Evolutionary conservation across 2,888 invertebrate species (phyloP).

Genomic region (Orthonevra nobilis): DNA sequence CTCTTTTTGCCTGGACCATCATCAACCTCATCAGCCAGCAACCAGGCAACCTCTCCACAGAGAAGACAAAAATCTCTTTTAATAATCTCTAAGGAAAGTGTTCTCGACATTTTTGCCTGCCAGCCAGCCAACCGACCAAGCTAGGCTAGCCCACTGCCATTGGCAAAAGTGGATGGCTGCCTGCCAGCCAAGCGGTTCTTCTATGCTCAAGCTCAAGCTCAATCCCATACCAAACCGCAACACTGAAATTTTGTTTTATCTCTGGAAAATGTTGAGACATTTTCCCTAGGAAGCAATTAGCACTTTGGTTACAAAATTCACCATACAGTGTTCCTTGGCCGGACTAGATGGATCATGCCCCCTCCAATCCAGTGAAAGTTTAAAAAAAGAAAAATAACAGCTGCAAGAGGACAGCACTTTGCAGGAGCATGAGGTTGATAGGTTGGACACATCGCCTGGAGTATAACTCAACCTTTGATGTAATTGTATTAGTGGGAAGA

Average conservation of each 20-base stretch:
- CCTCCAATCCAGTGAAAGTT: too few relatives aligned
- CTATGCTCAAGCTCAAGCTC: not conserved
- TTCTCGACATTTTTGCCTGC: constrained; percentile 68
- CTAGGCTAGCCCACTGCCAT: constrained; percentile 35
- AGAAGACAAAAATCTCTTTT: constrained; percentile 69
- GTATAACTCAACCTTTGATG: constrained; percentile 68
- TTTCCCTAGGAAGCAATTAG: constrained; percentile 72
- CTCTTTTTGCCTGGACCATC: constrained; percentile 33
- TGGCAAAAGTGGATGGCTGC: constrained; percentile 53
- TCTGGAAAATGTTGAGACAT: constrained; percentile 71
- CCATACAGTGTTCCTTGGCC: constrained; percentile 46
- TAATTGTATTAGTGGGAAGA: constrained; percentile 70
- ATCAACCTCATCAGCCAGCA: constrained; percentile 14
- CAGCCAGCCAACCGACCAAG: constrained; percentile 58
- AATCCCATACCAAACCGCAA: constrained; percentile 43
- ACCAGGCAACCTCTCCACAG: constrained; percentile 28
- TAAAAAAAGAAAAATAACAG: constrained; percentile 4
- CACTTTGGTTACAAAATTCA: constrained; percentile 72
- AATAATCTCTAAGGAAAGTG: constrained; percentile 69
- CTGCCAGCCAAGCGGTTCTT: constrained; percentile 49
- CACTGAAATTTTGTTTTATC: constrained; percentile 70
- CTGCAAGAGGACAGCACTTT: constrained; percentile 51
- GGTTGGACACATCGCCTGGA: constrained; percentile 58
- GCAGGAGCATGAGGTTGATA: constrained; percentile 55
- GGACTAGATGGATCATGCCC: not conserved